Conservation (phyloP, 23 tunicate genomes). For the Ascidia mentula region DNA sequence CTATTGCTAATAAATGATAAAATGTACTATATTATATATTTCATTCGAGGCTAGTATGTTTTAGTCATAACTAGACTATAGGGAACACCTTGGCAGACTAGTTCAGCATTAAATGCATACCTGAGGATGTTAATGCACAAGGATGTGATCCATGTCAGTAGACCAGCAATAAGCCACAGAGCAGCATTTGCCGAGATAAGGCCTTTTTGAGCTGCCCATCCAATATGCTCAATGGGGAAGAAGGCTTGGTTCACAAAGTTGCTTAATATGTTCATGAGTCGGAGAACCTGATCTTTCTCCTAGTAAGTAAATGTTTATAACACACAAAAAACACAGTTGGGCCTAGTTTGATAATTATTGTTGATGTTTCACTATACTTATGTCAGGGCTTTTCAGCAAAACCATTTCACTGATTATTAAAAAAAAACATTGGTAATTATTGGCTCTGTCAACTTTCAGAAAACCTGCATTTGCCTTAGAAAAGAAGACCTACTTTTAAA, state of each 20-base stretch:
- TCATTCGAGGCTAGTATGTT: too few relatives aligned
- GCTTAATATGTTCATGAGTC: conserved; percentile 27
- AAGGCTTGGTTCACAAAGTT: conserved; percentile 54
- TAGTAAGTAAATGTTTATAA: not conserved
- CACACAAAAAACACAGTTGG: too few relatives aligned
- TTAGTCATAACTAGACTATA: not conserved
- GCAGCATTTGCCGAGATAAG: conserved; percentile 34
- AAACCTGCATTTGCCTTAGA: too few relatives aligned
- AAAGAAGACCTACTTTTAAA: too few relatives aligned
- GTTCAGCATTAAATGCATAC: conserved; percentile 15
- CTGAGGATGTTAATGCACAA: conserved; percentile 36
- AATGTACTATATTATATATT: too few relatives aligned
- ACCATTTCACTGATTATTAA: too few relatives aligned
- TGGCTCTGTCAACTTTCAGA: too few relatives aligned
- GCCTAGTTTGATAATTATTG: too few relatives aligned
- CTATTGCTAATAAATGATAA: too few relatives aligned
- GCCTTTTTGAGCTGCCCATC: conserved; percentile 71
- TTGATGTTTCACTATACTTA: too few relatives aligned
- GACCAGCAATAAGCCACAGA: conserved; percentile 50
- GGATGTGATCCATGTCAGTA: conserved; percentile 49
- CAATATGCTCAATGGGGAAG: conserved; percentile 68
- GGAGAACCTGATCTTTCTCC: conserved; percentile 36
- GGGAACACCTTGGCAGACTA: not conserved
- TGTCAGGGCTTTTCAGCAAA: too few relatives aligned
- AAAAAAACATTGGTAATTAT: too few relatives aligned